Evolutionary conservation across 2,888 invertebrate species (phyloP), one percentile per base, ranked within the genome.

Genomic region (Sinhomidia bicolor): DNA sequence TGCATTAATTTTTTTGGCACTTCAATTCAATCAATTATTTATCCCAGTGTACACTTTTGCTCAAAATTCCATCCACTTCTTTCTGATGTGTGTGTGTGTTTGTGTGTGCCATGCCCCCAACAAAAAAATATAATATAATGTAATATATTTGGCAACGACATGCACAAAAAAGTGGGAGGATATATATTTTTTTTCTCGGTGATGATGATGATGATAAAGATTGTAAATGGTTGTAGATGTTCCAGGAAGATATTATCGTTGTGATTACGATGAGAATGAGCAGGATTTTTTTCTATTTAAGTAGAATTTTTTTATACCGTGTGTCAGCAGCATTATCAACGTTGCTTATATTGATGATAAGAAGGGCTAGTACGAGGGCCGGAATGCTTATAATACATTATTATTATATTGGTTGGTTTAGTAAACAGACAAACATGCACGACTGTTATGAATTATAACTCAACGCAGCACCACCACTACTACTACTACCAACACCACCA

Each of bases 61-160:
- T 17, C 10, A 57, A n/a, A 57, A 17, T 57, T 57, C 57, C n/a
- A n/a, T n/a, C n/a, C n/a, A n/a, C n/a, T n/a, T n/a, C n/a, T n/a
- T n/a, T n/a, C n/a, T n/a, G n/a, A n/a, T n/a, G n/a, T n/a, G n/a
- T n/a, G 3, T 51, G 17, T 17, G 10, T 17, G 14, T 5, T 51
- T 10, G 51, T 44, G 5, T 12, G 44, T 51, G 51, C 51, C 14
- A 5, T 17, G 14, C 12, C 51, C 51, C n/a, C 57, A 20, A 23
- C n/a, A 51, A 23, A 57, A 57, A 17, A 57, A 57, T 57, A n/a
- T n/a, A n/a, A n/a, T n/a, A n/a, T n/a, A n/a, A n/a, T n/a, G n/a
- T n/a, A n/a, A 51, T 54, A 36, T 68, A 68, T 68, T 41, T 68
- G 41, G 41, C 68, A 68, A 23, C 26, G 7, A 17, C 68, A 65